Percentiles rank a stretch among this genome's conserved stretches.
Evolutionary conservation across 2,113 vertebrate genomes (phyloP).

Genomic region (Leptosomus discolor): DNA sequence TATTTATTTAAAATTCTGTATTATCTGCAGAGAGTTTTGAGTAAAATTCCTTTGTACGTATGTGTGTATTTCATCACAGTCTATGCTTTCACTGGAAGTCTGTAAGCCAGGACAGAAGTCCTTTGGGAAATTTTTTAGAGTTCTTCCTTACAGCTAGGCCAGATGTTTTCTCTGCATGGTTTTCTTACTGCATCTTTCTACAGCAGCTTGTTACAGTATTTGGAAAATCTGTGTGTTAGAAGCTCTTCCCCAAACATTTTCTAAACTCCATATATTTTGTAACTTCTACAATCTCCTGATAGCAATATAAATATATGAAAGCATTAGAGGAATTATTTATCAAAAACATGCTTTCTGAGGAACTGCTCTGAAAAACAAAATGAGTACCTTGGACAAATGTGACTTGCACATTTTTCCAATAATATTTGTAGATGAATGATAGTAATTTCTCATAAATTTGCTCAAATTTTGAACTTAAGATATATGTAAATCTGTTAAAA

Average conservation of each 20-base stretch:
- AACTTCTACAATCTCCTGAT: neutral
- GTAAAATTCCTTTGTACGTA: neutral
- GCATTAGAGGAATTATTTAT: neutral
- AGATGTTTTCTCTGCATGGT: neutral
- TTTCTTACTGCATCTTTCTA: neutral
- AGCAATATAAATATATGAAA: neutral
- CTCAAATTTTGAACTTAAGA: neutral
- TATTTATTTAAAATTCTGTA: neutral
- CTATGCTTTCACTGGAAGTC: neutral
- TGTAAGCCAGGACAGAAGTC: neutral
- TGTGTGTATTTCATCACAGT: neutral
- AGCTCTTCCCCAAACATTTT: neutral
- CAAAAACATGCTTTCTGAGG: neutral
- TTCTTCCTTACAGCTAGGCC: neutral
- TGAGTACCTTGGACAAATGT: neutral
- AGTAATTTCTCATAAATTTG: neutral
- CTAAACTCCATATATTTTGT: neutral
- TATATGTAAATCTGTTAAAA: neutral
- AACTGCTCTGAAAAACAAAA: neutral
- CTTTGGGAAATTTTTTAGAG: neutral
- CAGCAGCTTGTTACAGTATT: neutral
- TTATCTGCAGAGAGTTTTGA: conserved; percentile 13
- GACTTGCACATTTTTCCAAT: neutral
- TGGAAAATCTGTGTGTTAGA: neutral
- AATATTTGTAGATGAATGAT: neutral